Conservation (phyloP, 2,113 vertebrate species). For the Ictalurus furcatus region DNA sequence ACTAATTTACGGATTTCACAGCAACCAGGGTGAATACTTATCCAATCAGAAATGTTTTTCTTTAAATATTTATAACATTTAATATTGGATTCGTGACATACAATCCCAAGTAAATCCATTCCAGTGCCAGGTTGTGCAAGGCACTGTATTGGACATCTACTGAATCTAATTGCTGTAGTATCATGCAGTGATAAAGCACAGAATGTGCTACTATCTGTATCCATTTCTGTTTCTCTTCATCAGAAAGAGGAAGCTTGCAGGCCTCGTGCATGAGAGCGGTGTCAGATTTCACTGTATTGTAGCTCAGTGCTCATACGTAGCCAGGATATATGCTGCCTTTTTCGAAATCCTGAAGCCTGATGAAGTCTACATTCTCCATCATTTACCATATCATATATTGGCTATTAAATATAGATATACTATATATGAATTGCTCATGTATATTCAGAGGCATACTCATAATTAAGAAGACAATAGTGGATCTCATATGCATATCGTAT, state of each 20-base stretch:
- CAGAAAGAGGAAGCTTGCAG: constrained; percentile 35
- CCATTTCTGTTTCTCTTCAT: not conserved
- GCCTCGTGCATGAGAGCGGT: constrained; percentile 7
- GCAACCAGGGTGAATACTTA: not conserved
- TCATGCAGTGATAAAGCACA: not conserved
- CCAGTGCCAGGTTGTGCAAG: not conserved
- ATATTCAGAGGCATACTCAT: not conserved
- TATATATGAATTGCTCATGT: not conserved
- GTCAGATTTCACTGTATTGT: constrained; percentile 35
- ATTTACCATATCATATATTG: not conserved
- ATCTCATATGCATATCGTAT: not conserved
- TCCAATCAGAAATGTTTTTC: not conserved
- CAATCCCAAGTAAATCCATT: not conserved
- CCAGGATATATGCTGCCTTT: constrained; percentile 33
- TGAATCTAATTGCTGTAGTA: not conserved
- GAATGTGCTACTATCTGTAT: not conserved
- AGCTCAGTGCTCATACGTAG: constrained; percentile 14
- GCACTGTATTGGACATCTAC: not conserved
- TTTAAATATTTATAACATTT: not conserved
- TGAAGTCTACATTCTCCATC: not conserved
- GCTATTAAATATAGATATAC: not conserved
- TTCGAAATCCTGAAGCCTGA: constrained; percentile 1
- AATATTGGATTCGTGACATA: not conserved
- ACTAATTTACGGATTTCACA: not conserved
- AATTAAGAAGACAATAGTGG: not conserved